Conservation (phyloP, 2,888 invertebrate genomes). For the Cephus pulcher region DNA sequence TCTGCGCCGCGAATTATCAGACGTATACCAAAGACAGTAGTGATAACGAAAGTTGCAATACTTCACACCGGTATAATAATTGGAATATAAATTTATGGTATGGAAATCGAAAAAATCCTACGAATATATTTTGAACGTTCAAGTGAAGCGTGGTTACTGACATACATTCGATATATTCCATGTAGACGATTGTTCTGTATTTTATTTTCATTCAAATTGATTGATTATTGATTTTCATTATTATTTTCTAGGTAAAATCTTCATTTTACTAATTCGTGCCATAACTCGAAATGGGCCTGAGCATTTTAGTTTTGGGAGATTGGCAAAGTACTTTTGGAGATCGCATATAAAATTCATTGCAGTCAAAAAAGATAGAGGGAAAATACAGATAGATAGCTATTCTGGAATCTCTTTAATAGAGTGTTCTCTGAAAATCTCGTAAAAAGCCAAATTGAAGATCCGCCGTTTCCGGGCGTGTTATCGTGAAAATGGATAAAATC, state of each 20-base stretch:
- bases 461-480: slow-evolving; percentile 11
- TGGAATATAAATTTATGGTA: not conserved
- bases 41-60: not conserved
- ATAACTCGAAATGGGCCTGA: not conserved
- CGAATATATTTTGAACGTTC: not conserved
- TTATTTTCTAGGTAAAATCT: not conserved
- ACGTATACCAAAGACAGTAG: not conserved
- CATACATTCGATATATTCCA: slow-evolving; percentile 36
- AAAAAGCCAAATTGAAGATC: slow-evolving; percentile 39
- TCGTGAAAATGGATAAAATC: slow-evolving; percentile 9
- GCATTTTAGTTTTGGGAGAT: not conserved
- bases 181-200: slow-evolving; percentile 24
- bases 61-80: not conserved
- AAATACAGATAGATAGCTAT: not conserved
- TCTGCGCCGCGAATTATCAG: not conserved
- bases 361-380: not conserved
- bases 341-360: not conserved
- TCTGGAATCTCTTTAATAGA: slow-evolving; percentile 37
- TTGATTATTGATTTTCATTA: not conserved
- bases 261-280: not conserved
- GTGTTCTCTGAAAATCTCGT: slow-evolving; percentile 45
- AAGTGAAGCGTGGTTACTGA: not conserved
- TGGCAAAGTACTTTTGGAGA: not conserved
- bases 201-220: not conserved
- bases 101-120: not conserved